Percentiles rank a stretch among this genome's conserved stretches.
These are phyloP conservation scores for Oceanodroma tethys DNA, from an alignment of 2,113 vertebrate species.

Conservation along the genomic window DNA sequence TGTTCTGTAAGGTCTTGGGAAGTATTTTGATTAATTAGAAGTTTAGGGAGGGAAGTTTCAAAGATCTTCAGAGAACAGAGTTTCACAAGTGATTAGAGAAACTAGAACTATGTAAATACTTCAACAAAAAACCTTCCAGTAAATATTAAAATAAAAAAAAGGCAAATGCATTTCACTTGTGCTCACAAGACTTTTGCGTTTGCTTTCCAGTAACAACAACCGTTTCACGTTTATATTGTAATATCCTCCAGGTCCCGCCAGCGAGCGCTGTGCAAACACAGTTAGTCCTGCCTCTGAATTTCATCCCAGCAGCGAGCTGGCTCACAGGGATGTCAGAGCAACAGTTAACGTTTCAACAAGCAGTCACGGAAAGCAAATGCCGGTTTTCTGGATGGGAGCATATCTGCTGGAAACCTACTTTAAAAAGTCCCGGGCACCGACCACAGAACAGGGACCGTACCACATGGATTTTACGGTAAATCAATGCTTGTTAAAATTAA, in stretches of 20 bases:
- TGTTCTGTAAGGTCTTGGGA: neutral
- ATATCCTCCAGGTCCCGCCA: neutral
- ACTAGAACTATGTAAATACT: neutral
- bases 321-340: neutral
- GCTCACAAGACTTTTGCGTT: rapidly evolving
- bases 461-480: rapidly evolving
- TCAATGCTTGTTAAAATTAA: rapidly evolving
- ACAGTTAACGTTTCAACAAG: rapidly evolving
- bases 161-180: rapidly evolving
- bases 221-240: rapidly evolving
- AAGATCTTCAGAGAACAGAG: neutral
- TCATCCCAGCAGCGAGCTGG: rapidly evolving
- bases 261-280: neutral
- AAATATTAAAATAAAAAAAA: neutral
- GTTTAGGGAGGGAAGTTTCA: neutral
- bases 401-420: neutral
- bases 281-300: rapidly evolving
- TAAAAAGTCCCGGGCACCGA: neutral
- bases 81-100: neutral
- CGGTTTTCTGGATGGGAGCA: rapidly evolving
- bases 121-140: neutral
- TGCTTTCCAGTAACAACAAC: neutral
- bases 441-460: neutral
- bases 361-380: rapidly evolving
- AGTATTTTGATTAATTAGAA: neutral